Evolutionary conservation across 2,888 invertebrate genomes (phyloP), one percentile per base, ranked within the genome.

Genomic region (Physocephala rufipes): DNA sequence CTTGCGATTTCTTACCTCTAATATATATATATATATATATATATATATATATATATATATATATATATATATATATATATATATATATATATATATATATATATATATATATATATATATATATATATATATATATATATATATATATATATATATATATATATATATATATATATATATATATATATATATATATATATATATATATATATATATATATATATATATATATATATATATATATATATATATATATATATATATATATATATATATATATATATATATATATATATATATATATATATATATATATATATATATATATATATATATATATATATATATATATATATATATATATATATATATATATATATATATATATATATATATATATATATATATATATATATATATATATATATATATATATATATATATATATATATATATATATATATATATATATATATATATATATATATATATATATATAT

Each of bases 1-100:
- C 79, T 82, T 81, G 82, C 82, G 80, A 78, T 81, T 82, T 78
- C 76, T 75, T 79, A 80, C 77, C 36, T 36, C 4, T 9, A 36
- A 79, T 76, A 76, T 77, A 70, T 45, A 36, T 45, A 70, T 70
- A 69, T 49, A 49, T 47, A 58, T 16, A 58, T 49, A 49, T 62
- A 71, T 70, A 66, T 58, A 62, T 55, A 63, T 53, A 28, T 47
- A 26, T 26, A 43, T 62, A 45, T 26, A 36, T 36, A 36, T 36
- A 36, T 36, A 36, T 7, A 36, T 4, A 36, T 36, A 36, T 36
- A 9, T 36, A 36, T 4, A 36, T 4, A 36, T 36, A 7, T 7
- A 4, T 36, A 36, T 36, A 36, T 36, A 36, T n/a, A 79, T 76
- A 76, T 77, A 70, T 45, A 36, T 45, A 70, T 70, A 69, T 49